phyloP scores from a whole-genome alignment of 2,113 vertebrate genomes.

The Gavia stellata region DNA sequence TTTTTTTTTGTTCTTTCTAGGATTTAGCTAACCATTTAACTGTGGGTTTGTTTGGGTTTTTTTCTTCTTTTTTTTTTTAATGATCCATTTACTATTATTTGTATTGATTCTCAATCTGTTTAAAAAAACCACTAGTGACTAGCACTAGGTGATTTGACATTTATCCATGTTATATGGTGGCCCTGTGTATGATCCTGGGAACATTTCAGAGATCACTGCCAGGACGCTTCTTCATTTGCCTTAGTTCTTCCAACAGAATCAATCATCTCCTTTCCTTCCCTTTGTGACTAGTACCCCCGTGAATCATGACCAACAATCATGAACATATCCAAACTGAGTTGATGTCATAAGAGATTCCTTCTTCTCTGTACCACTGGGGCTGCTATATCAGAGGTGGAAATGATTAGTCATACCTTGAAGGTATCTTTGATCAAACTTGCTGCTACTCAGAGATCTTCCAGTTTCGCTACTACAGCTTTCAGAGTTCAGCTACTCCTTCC shows the following conservation, averaged over 20 bases:
- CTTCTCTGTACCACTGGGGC: background rate
- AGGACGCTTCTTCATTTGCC: background rate
- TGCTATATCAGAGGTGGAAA: background rate
- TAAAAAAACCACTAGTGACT: background rate
- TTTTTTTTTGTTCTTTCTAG: background rate
- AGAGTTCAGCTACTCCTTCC: background rate
- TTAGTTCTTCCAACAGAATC: background rate
- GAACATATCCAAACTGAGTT: background rate
- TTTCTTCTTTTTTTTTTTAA: background rate
- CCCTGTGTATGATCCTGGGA: background rate
- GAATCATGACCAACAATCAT: background rate
- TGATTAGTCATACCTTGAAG: background rate
- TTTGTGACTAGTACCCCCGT: background rate
- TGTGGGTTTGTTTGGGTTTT: fast-evolving
- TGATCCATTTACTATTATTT: background rate
- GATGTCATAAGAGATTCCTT: background rate
- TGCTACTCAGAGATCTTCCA: background rate
- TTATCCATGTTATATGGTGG: background rate
- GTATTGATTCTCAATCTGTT: background rate
- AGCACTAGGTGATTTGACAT: background rate
- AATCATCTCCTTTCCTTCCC: background rate
- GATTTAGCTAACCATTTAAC: background rate
- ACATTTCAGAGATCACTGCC: background rate
- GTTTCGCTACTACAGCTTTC: background rate
- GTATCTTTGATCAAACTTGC: background rate